A percentile compares a stretch with the other conserved stretches of the same genome.
These are phyloP conservation scores for Helicolenus hilgendorfi DNA, from an alignment of 2,797 vertebrate species.

Conservation along the genomic window DNA sequence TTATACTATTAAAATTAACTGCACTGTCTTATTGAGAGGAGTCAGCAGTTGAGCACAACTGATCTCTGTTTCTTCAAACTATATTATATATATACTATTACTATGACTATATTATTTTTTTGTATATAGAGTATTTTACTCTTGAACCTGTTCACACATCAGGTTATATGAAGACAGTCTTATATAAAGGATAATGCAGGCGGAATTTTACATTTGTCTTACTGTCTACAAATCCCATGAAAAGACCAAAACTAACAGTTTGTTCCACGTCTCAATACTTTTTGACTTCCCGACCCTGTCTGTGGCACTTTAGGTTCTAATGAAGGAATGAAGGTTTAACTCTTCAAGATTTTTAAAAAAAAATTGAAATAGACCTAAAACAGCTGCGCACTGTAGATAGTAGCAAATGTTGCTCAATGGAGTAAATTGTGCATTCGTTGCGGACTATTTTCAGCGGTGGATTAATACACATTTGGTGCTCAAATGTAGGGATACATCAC, in stretches of 20 bases:
- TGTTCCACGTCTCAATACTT: background rate
- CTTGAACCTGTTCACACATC: background rate
- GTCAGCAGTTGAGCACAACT: background rate
- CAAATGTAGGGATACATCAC: no score
- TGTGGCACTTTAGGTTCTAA: background rate
- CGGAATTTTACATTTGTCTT: background rate
- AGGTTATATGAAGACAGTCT: background rate
- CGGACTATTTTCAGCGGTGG: background rate
- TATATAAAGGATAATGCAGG: background rate
- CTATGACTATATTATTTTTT: background rate
- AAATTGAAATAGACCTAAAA: background rate
- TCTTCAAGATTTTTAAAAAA: no score
- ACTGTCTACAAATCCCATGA: background rate
- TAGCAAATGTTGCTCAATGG: background rate
- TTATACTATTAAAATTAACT: background rate
- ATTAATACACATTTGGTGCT: background rate
- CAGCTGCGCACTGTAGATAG: background rate
- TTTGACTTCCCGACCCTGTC: background rate
- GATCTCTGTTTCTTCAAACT: background rate
- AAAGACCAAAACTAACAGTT: background rate
- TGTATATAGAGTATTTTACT: background rate
- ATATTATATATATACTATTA: background rate
- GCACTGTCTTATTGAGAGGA: background rate
- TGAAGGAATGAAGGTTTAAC: no score
- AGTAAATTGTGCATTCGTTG: background rate